phyloP scores from a whole-genome alignment of 2,888 invertebrate genomes.

The Atethmia centrago region DNA sequence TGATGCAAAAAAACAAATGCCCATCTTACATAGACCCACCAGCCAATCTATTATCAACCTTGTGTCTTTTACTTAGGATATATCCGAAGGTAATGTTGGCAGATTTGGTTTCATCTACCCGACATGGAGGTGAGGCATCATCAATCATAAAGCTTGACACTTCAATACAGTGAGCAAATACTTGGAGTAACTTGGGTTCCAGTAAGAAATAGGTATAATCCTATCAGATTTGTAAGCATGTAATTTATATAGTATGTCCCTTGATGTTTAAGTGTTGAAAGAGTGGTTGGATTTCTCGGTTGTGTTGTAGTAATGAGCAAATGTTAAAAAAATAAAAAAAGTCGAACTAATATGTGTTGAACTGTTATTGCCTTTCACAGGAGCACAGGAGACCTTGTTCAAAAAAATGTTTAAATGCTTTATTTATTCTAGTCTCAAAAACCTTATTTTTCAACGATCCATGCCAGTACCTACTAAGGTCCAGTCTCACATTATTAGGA shows the following conservation, averaged over 20 bases:
- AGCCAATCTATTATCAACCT: slow-evolving; percentile 21
- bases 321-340: neutral
- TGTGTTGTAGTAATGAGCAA: neutral
- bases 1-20: slow-evolving; percentile 57
- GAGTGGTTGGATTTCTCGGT: slow-evolving; percentile 1
- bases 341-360: neutral
- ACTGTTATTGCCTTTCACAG: neutral
- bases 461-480: no score
- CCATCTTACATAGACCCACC: slow-evolving; percentile 8
- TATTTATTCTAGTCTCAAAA: no score
- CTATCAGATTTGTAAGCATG: slow-evolving; percentile 77
- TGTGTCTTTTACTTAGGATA: neutral
- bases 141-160: slow-evolving; percentile 81
- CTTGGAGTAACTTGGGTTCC: slow-evolving; percentile 78
- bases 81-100: neutral
- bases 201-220: slow-evolving; percentile 81
- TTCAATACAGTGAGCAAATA: slow-evolving; percentile 83
- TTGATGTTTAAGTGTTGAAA: slow-evolving; percentile 41
- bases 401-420: no score
- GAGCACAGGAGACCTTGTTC: no score
- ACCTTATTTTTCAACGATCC: no score
- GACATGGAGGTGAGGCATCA: slow-evolving; percentile 70
- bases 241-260: slow-evolving; percentile 74
- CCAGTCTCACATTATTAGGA: no score
- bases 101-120: slow-evolving; percentile 39